A percentile compares a stretch with the other conserved stretches of the same genome.
Evolutionary conservation across 2,113 vertebrate species (phyloP).

Genomic region (Semnornis frantzii): DNA sequence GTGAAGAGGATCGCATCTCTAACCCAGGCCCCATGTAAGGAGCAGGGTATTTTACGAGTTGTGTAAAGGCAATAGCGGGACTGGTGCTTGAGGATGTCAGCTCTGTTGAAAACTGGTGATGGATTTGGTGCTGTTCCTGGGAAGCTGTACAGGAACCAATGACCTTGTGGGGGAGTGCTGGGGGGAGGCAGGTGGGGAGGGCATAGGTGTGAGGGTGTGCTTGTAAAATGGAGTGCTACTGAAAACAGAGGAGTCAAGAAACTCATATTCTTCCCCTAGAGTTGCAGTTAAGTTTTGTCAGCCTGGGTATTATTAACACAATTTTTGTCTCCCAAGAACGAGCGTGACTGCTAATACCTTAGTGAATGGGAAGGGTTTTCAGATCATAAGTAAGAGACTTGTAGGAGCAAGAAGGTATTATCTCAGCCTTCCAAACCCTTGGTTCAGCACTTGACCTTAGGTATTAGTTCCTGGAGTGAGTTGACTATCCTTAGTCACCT

Average conservation of each 20-base stretch:
- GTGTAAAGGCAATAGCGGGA: background rate
- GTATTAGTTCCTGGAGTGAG: slow-evolving; percentile 25
- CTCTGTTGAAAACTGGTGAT: accelerated
- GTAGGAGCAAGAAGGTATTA: background rate
- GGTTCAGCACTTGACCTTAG: slow-evolving; percentile 21
- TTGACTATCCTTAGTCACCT: slow-evolving; percentile 24
- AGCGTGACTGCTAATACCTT: background rate
- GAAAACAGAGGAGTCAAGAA: background rate
- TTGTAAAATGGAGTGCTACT: accelerated
- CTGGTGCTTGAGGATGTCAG: background rate
- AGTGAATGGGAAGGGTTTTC: background rate
- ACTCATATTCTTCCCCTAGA: background rate
- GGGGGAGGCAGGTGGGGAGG: accelerated
- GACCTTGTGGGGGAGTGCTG: too few relatives aligned
- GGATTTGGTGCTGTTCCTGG: background rate
- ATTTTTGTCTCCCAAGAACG: background rate
- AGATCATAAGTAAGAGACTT: slow-evolving; percentile 11
- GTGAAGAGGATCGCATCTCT: too few relatives aligned
- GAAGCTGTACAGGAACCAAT: accelerated
- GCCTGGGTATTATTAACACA: background rate
- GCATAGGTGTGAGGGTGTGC: accelerated
- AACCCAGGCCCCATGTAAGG: background rate
- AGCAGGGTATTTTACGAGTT: accelerated
- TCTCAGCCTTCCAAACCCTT: slow-evolving; percentile 15
- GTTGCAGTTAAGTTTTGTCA: background rate